phyloP scores from a whole-genome alignment of 2,113 vertebrate species.

The Neotoma lepida region DNA sequence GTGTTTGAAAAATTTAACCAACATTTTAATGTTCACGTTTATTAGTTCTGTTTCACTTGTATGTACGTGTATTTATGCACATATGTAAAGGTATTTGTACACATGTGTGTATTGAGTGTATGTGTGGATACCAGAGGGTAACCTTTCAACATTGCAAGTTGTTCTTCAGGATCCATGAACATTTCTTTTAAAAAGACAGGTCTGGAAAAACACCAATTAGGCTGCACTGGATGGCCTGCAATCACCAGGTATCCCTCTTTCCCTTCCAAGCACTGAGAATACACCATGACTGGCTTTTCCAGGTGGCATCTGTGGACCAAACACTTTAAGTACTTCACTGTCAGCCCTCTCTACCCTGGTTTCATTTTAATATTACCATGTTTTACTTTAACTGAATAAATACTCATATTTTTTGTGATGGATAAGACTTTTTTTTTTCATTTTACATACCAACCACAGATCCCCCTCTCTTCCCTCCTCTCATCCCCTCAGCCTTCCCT shows the following conservation, averaged over 20 bases:
- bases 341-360: not conserved
- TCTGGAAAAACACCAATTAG: not conserved
- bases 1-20: constrained; percentile 28
- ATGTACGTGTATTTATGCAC: not conserved
- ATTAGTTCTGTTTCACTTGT: not conserved
- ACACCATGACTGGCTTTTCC: not conserved
- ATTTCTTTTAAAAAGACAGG: not conserved
- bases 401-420: too few relatives aligned
- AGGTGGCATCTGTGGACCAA: not conserved
- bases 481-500: too few relatives aligned
- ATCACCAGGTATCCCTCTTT: not conserved
- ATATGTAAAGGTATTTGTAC: not conserved
- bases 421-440: too few relatives aligned
- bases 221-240: too few relatives aligned
- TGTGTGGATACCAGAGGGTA: not conserved
- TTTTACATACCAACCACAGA: too few relatives aligned
- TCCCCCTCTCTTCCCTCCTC: too few relatives aligned
- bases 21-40: constrained; percentile 29
- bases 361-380: constrained; percentile 60
- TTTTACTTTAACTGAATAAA: not conserved
- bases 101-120: not conserved
- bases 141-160: not conserved
- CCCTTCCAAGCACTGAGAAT: too few relatives aligned
- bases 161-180: not conserved
- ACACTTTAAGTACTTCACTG: not conserved